Percentiles rank a stretch among this genome's conserved stretches.
Conservation (phyloP, 1,140 invertebrate genomes). For the Aradophagus sp. region DNA sequence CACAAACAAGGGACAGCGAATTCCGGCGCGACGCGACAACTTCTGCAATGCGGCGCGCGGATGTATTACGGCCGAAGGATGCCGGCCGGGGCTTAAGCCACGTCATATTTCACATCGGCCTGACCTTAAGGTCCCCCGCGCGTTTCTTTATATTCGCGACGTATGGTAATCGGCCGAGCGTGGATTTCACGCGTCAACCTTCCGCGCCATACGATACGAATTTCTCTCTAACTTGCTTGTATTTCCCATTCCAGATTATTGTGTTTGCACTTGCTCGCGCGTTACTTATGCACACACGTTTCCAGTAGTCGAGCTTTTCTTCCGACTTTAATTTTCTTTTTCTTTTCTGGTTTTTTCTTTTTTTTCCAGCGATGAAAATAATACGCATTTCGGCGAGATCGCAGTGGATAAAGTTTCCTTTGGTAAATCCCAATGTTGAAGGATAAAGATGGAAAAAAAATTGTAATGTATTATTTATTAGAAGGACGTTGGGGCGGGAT, state of each 20-base stretch:
- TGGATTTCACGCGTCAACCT: constrained; percentile 38
- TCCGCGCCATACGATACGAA: constrained; percentile 32
- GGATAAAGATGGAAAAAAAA: too few relatives aligned
- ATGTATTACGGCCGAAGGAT: constrained; percentile 34
- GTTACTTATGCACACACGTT: constrained; percentile 42
- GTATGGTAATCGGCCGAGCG: constrained; percentile 37
- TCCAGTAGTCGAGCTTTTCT: too few relatives aligned
- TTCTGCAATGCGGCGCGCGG: constrained; percentile 50
- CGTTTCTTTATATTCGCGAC: constrained; percentile 37
- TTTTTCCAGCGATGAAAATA: background rate
- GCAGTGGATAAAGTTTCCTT: too few relatives aligned
- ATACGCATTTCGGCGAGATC: too few relatives aligned
- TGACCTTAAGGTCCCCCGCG: constrained; percentile 38
- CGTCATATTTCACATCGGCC: constrained; percentile 49
- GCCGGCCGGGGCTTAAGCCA: constrained; percentile 20
- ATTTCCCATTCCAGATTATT: constrained; percentile 26
- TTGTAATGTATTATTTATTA: too few relatives aligned
- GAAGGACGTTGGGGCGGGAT: too few relatives aligned
- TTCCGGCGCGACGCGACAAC: constrained; percentile 7
- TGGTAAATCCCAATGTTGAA: too few relatives aligned
- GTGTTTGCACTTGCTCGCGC: constrained; percentile 21
- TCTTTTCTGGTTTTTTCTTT: constrained; percentile 11
- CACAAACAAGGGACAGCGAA: constrained; percentile 9
- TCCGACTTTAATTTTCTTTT: too few relatives aligned
- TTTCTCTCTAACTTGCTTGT: constrained; percentile 14